Conservation (phyloP, 2,888 invertebrate genomes). For the Prenolepis imparis region DNA sequence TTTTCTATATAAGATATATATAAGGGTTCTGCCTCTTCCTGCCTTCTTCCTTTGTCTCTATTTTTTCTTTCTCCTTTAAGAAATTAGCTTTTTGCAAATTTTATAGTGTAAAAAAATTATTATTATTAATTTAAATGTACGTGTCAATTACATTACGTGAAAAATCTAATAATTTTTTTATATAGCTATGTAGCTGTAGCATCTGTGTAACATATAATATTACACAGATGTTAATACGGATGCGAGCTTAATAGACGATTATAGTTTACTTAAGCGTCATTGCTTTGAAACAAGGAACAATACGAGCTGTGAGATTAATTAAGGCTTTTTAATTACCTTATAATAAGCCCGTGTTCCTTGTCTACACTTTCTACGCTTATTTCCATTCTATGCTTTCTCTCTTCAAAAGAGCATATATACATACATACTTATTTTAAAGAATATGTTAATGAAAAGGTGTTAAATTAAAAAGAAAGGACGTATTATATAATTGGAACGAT, state of each 20-base stretch:
- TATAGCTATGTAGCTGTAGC: neutral
- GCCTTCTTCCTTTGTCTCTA: neutral
- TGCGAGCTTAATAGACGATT: neutral
- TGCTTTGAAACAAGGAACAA: constrained; percentile 16
- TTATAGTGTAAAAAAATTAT: neutral
- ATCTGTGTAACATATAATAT: neutral
- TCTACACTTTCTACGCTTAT: constrained; percentile 39
- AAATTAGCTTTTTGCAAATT: neutral
- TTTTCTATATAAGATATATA: neutral
- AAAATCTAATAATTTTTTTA: neutral
- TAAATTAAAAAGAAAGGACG: neutral
- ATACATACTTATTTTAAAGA: neutral
- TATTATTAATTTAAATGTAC: neutral
- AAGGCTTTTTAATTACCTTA: constrained; percentile 19
- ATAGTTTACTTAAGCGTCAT: neutral
- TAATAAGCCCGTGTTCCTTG: neutral
- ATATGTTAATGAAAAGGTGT: neutral
- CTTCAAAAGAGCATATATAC: constrained; percentile 11
- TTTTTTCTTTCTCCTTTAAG: neutral
- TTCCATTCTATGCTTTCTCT: constrained; percentile 45
- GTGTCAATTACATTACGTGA: neutral
- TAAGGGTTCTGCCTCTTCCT: neutral
- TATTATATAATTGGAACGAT: neutral
- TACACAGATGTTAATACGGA: neutral
- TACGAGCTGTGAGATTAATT: constrained; percentile 35